Base-by-base conservation (phyloP, 2,797 vertebrate genomes). In the Acomys russatus region DNA sequence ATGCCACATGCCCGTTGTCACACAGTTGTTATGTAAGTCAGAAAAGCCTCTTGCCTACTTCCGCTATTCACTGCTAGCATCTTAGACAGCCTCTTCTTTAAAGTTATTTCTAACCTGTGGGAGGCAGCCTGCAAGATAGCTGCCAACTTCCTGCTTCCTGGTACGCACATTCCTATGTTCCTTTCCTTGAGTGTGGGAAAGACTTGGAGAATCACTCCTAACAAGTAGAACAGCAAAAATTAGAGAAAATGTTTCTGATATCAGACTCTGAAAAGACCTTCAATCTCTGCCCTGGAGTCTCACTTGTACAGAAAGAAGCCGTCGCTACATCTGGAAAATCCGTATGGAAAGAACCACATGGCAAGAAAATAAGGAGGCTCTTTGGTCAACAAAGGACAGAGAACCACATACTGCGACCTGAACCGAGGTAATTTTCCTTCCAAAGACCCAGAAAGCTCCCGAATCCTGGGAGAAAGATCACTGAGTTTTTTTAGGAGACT, bases 191-290 rank as follows among this genome's bases (percentile, higher is more conserved):
- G 23, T 25, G 12, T n/a, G 12, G 54, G 22, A 35, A 68, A 86
- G 54, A n/a, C 22, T 68, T 73, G 66, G 0, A 35, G 63, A 91
- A 23, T 88, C 68, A 64, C 14, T 76, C 92, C 35, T 79, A 89
- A 91, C 59, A 94, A 88, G 35, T 1, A 70, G 83, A 89, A 63
- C 33, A 89, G 10, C 6, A 64, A 59, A 84, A 77, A 20, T 23
- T n/a, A 82, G 88, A 17, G 9, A 78, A 2, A 92, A 92, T 78
- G 14, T 28, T 94, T 91, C 33, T 54, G n/a, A 96, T 30, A 71
- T 23, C 61, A 91, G 7, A 4, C 35, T 77, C 28, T 88, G 28
- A 33, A 86, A 89, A 87, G 44, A 38, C 33, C 44, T 17, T 6
- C 71, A 6, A 33, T 9, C 6, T 94, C 18, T 23, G 38, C 30